Conservation (phyloP, 2,113 vertebrate genomes). For the Typhlomys cinereus region DNA sequence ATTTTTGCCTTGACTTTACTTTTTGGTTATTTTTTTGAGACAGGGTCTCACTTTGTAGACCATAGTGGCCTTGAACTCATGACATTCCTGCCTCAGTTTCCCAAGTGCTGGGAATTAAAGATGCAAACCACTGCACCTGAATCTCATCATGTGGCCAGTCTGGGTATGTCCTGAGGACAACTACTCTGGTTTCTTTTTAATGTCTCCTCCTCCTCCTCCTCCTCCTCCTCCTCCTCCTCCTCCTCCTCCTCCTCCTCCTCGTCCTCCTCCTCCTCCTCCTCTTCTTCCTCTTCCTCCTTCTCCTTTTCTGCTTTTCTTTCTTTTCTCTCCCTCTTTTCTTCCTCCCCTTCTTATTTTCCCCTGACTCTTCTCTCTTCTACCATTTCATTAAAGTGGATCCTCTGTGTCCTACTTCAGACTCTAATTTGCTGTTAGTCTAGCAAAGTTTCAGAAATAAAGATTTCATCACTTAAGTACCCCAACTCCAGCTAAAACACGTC, state of each 20-base stretch:
- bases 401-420: not conserved
- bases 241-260: not conserved
- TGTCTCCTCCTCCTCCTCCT: not conserved
- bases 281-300: not conserved
- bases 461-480: not conserved
- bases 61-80: not conserved
- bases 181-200: not conserved
- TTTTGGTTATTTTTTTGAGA: not conserved
- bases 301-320: not conserved
- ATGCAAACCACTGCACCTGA: not conserved
- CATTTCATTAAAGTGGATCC: not conserved
- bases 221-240: not conserved
- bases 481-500: not conserved
- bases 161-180: not conserved
- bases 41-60: not conserved
- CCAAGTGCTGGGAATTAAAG: not conserved
- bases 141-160: not conserved
- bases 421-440: not conserved
- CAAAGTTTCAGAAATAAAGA: constrained; percentile 29
- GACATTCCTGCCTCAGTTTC: not conserved
- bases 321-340: too few relatives aligned
- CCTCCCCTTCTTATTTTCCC: not conserved
- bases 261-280: not conserved
- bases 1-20: not conserved
- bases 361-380: not conserved